Conservation (phyloP, 2,888 invertebrate genomes). For the Trachelus tabidus region DNA sequence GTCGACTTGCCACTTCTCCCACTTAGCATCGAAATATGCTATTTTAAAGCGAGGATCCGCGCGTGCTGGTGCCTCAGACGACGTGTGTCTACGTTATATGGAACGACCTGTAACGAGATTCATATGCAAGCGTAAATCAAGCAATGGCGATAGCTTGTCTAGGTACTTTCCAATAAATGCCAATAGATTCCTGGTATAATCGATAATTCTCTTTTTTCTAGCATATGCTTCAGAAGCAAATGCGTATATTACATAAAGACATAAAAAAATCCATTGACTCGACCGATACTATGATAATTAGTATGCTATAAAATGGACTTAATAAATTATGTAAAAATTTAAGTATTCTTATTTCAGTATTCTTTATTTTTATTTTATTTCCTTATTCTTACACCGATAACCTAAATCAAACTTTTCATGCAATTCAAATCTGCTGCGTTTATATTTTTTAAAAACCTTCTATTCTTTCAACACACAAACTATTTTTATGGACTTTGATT, state of each 20-base stretch:
- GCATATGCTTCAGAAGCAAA: background rate
- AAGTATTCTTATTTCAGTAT: background rate
- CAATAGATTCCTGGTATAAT: background rate
- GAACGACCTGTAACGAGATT: background rate
- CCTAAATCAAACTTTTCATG: background rate
- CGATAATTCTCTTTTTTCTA: background rate
- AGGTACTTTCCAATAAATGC: background rate
- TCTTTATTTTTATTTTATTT: background rate
- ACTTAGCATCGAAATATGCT: background rate
- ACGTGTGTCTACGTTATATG: background rate
- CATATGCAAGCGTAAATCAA: background rate
- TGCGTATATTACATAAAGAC: background rate
- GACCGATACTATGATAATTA: background rate
- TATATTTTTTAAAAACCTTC: background rate
- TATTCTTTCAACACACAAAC: background rate
- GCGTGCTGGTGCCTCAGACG: background rate
- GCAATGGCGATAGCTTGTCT: background rate
- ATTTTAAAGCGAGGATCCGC: background rate
- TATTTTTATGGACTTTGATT: background rate
- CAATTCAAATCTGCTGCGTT: background rate
- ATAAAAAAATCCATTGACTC: background rate
- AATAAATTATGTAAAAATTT: background rate
- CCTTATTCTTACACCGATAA: background rate
- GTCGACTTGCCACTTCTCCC: background rate
- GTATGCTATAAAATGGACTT: background rate